phyloP scores from a whole-genome alignment of 1,140 invertebrate genomes.

The Pomacea maculata region DNA sequence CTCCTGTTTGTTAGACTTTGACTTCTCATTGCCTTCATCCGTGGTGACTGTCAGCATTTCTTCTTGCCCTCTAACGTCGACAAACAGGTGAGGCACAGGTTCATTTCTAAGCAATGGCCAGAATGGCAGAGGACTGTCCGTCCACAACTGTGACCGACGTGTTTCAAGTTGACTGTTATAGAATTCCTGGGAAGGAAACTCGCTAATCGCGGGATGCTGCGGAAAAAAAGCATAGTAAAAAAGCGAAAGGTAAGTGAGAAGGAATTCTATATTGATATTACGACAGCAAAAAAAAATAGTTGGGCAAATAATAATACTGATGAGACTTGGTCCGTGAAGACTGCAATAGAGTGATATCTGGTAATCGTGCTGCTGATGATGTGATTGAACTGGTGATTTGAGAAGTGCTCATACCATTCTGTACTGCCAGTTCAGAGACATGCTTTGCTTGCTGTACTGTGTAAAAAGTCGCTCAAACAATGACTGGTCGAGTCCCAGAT shows the following conservation, averaged over 20 bases:
- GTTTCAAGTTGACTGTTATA: conserved; percentile 46
- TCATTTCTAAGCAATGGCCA: conserved; percentile 24
- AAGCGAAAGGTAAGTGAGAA: not conserved
- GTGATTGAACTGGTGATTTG: too few relatives aligned
- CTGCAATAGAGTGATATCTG: not conserved
- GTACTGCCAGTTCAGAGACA: conserved; percentile 50
- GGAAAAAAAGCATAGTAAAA: conserved; percentile 16
- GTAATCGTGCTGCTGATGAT: not conserved
- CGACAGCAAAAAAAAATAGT: conserved; percentile 3
- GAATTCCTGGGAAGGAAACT: conserved; percentile 54
- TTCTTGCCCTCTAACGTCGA: conserved; percentile 55
- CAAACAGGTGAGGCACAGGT: conserved; percentile 42
- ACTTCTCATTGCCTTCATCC: conserved; percentile 47
- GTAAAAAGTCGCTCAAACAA: conserved; percentile 56
- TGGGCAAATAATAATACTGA: not conserved
- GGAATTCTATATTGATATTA: not conserved
- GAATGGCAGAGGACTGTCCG: conserved; percentile 14
- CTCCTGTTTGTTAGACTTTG: conserved; percentile 44
- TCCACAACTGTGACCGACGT: conserved; percentile 22
- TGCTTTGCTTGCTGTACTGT: conserved; percentile 6
- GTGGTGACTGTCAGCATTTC: conserved; percentile 40
- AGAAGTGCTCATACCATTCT: conserved; percentile 51
- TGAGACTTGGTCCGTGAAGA: not conserved
- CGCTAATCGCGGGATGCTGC: conserved; percentile 51
- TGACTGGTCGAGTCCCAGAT: conserved; percentile 52